Percentiles rank a stretch among this genome's conserved stretches.
These are phyloP conservation scores for Mico argentatus DNA, from an alignment of 2,797 vertebrate genomes.

Conservation along the genomic window DNA sequence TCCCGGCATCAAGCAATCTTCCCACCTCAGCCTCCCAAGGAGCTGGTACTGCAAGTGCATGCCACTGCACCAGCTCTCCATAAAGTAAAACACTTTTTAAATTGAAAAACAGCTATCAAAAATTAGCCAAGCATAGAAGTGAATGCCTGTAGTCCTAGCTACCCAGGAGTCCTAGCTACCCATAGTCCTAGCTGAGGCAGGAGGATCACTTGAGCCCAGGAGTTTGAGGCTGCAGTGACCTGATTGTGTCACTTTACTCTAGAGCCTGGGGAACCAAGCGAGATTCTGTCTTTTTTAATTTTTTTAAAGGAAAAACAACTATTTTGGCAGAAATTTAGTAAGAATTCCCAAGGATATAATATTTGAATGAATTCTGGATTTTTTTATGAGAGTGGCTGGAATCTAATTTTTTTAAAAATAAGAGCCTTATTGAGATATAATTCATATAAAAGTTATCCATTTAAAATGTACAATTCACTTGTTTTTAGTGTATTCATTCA, in stretches of 20 bases:
- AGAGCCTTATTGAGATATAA: background rate
- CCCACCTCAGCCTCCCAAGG: background rate
- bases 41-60: background rate
- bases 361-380: background rate
- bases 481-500: background rate
- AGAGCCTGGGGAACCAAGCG: background rate
- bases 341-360: background rate
- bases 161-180: no score
- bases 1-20: background rate
- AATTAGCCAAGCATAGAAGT: no score
- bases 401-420: background rate
- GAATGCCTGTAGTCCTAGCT: no score
- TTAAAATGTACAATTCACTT: background rate
- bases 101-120: background rate
- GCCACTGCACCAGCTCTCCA: background rate
- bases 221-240: background rate
- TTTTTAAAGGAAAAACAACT: background rate
- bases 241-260: background rate
- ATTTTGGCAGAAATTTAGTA: conserved; percentile 47
- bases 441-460: background rate
- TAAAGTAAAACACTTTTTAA: background rate
- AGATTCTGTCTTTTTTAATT: background rate
- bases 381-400: background rate
- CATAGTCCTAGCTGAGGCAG: no score
- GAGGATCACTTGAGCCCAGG: no score